Base-by-base conservation (phyloP, 2,113 vertebrate species). In the Vulpes ferrilata region DNA sequence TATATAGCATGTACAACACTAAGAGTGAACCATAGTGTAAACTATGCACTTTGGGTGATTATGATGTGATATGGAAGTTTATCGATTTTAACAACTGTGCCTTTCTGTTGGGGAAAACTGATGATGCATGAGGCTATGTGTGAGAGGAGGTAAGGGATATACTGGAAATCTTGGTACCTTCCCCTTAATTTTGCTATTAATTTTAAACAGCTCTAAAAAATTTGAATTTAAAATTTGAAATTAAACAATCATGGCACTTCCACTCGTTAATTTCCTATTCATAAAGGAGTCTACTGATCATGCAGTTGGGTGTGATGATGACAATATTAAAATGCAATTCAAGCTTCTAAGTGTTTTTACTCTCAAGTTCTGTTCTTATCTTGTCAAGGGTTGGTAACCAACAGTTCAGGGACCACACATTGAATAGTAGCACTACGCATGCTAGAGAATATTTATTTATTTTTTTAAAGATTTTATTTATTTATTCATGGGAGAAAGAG, bases 321-420 rank as follows among this genome's bases (percentile, higher is more conserved):
- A 92, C n/a, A 87, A n/a, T 16, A 57, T 73, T 71, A 92, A 79
- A 93, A 92, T 48, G 51, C 73, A 96, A 71, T 25, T 78, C 30
- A 80, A 82, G 15, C 43, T 87, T 90, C 32, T 84, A 80, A 95
- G 80, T 67, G 48, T 62, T 62, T 62, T 96, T 71, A 65, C 59
- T 85, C 65, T 76, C 17, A 43, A 91, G 35, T 88, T 89, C 71
- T 73, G 57, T 48, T 90, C 19, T 92, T 86, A 81, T 20, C 71
- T 88, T 83, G n/a, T 81, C 85, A 90, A 51, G 7, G 74, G 35
- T 3, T 74, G 51, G 12, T 64, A 88, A 83, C 32, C 82, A 84
- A 88, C 12, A 78, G 20, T 51, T 91, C 78, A 82, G 76, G 32
- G 55, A 85, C 11, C 17, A 91, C 38, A 76, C 23, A 79, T 43